These are phyloP conservation scores for Lampris megalopsis DNA, from an alignment of 2,113 vertebrate genomes.

Conservation along the genomic window DNA sequence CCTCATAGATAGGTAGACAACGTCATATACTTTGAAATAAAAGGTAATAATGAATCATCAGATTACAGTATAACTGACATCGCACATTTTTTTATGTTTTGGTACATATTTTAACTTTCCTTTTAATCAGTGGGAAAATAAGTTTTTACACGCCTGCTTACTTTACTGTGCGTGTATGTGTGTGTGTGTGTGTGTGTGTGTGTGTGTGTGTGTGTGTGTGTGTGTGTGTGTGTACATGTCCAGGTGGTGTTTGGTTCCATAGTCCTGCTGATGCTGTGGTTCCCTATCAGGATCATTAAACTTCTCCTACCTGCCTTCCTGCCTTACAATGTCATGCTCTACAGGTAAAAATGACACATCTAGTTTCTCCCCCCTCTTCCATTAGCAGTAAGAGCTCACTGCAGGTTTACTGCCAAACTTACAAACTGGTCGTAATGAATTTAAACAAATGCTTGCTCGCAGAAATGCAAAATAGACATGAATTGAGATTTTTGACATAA, in stretches of 20 bases:
- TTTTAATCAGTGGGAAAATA: no score
- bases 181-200: not conserved
- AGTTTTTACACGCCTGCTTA: no score
- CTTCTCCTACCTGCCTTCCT: slow-evolving; percentile 91
- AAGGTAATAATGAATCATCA: no score
- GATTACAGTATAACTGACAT: no score
- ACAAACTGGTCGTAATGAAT: no score
- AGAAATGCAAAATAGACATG: no score
- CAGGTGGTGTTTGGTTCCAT: slow-evolving; percentile 98
- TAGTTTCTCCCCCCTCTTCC: not conserved
- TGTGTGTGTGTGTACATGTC: slow-evolving; percentile 8
- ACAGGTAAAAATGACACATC: slow-evolving; percentile 84
- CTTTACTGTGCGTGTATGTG: not conserved
- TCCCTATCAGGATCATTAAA: slow-evolving; percentile 95
- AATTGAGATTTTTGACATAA: no score
- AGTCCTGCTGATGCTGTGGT: slow-evolving; percentile 97
- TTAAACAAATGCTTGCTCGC: no score
- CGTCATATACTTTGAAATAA: no score
- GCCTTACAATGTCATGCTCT: slow-evolving; percentile 98
- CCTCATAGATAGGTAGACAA: no score
- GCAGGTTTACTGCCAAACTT: not conserved
- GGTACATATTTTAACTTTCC: no score
- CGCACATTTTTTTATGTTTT: no score
- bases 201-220: not conserved
- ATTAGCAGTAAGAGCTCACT: not conserved